Evolutionary conservation across 1,140 invertebrate species (phyloP).

Genomic region (Eriosoma lanigerum): DNA sequence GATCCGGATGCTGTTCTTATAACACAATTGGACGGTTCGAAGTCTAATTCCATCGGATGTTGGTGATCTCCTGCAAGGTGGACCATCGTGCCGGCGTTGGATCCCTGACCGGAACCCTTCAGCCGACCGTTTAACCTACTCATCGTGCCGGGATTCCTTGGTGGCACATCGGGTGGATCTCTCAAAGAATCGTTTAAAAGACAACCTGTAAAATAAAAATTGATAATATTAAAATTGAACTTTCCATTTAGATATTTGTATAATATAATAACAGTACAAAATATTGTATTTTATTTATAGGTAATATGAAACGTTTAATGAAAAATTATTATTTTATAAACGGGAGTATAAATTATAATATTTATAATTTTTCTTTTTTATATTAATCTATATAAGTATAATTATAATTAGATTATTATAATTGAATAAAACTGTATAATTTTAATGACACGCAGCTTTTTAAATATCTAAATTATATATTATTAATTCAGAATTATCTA

Average conservation of each 20-base stretch:
- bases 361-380: not conserved
- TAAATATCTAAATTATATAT: not conserved
- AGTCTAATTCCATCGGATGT: constrained; percentile 67
- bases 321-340: too few relatives aligned
- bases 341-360: not conserved
- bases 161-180: constrained; percentile 77
- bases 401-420: not conserved
- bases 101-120: constrained; percentile 61
- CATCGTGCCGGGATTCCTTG: constrained; percentile 75
- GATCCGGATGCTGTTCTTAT: constrained; percentile 86
- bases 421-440: not conserved
- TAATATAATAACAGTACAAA: too few relatives aligned
- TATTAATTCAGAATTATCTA: not conserved
- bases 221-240: not conserved
- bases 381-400: too few relatives aligned
- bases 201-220: constrained; percentile 70
- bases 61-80: constrained; percentile 56
- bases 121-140: constrained; percentile 81
- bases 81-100: constrained; percentile 59
- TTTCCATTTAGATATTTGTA: too few relatives aligned
- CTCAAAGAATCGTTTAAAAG: constrained; percentile 72
- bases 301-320: too few relatives aligned
- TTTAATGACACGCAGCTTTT: not conserved
- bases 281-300: too few relatives aligned
- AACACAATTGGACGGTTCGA: constrained; percentile 82